These are phyloP conservation scores for Phymatocera aterrima DNA, from an alignment of 2,888 invertebrate species.

Conservation along the genomic window DNA sequence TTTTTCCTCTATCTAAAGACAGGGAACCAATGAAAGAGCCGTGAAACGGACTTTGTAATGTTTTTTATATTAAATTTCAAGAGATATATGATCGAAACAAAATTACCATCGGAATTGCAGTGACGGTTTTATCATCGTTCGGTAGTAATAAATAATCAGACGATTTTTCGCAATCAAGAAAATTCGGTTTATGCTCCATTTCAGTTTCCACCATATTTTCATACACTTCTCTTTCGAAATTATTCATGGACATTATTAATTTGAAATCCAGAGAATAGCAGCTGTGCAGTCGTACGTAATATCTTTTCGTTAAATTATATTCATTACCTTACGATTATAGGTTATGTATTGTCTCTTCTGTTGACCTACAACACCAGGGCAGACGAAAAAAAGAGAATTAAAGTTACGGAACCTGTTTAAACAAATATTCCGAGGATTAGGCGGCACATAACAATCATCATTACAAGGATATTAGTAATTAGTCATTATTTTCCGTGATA, in stretches of 20 bases:
- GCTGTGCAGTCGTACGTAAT: no score
- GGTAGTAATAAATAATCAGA: constrained; percentile 52
- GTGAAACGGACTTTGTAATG: no score
- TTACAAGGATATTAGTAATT: no score
- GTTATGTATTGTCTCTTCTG: neutral
- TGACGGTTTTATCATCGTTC: constrained; percentile 52
- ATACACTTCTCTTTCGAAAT: constrained; percentile 51
- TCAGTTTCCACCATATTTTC: constrained; percentile 54
- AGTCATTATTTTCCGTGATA: neutral
- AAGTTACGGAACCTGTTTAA: neutral
- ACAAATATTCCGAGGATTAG: neutral
- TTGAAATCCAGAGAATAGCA: constrained; percentile 31
- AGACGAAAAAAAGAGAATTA: neutral
- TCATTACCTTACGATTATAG: constrained; percentile 5
- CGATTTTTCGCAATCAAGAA: constrained; percentile 49
- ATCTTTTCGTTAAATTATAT: constrained; percentile 13
- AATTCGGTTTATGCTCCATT: constrained; percentile 49
- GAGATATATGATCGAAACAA: no score
- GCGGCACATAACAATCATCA: neutral
- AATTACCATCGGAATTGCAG: constrained; percentile 56
- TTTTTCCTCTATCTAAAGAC: constrained; percentile 7
- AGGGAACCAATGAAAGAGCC: neutral
- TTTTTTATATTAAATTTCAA: no score
- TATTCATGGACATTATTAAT: constrained; percentile 58
- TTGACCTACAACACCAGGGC: constrained; percentile 16